Evolutionary conservation across 2,113 vertebrate species (phyloP).

Genomic region (Podarcis muralis): DNA sequence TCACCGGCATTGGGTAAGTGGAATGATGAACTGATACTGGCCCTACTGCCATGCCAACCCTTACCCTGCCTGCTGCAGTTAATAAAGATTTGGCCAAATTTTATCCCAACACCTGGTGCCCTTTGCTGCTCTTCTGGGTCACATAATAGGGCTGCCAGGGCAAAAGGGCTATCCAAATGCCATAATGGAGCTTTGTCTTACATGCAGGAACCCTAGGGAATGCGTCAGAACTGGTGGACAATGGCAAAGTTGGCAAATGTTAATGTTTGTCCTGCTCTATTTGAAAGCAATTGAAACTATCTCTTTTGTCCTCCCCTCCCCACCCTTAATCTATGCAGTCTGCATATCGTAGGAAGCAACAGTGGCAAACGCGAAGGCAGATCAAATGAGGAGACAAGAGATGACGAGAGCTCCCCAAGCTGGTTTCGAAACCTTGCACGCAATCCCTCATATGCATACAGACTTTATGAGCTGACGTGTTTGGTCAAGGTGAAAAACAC

Average conservation of each 20-base stretch:
- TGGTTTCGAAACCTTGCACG: background rate
- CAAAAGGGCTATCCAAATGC: too few relatives aligned
- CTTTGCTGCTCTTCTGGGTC: too few relatives aligned
- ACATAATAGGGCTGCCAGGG: too few relatives aligned
- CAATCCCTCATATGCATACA: background rate
- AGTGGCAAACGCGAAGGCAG: constrained; percentile 22
- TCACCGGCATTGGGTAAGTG: too few relatives aligned
- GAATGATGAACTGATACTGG: too few relatives aligned
- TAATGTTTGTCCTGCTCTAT: background rate
- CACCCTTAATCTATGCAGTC: background rate
- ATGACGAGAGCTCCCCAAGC: constrained; percentile 19
- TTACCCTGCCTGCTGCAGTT: too few relatives aligned
- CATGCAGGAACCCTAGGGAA: background rate
- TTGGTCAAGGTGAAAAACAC: constrained; percentile 62
- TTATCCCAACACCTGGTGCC: too few relatives aligned
- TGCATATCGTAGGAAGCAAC: background rate
- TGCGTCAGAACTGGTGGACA: background rate
- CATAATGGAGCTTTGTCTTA: background rate
- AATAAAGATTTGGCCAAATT: too few relatives aligned
- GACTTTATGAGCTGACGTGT: constrained; percentile 47
- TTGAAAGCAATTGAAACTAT: background rate
- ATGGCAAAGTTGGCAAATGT: background rate
- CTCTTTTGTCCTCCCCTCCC: background rate
- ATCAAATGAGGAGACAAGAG: constrained; percentile 38
- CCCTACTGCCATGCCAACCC: too few relatives aligned